Conservation (phyloP, 2,113 vertebrate species). For the Tenebrosternarchus preto region DNA sequence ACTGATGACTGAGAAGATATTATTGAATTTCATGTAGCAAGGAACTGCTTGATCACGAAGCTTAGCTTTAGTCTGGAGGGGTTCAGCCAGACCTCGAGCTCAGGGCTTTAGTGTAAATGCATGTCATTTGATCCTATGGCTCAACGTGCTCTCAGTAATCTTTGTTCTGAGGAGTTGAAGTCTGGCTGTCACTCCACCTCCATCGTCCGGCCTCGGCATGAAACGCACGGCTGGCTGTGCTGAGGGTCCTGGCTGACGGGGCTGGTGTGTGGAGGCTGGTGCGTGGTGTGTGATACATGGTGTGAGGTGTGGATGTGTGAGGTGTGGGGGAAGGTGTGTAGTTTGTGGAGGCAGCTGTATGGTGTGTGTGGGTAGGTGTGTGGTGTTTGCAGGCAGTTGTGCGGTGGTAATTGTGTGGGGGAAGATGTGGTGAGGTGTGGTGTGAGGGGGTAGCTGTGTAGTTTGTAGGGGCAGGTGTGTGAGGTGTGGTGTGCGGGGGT, state of each 20-base stretch:
- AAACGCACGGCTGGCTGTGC: background rate
- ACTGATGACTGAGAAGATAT: conserved; percentile 33
- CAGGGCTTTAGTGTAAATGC: conserved; percentile 40
- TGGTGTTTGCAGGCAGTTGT: conserved; percentile 32
- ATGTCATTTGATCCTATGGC: conserved; percentile 28
- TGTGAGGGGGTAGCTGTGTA: conserved; percentile 13
- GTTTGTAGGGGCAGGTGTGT: conserved; percentile 18
- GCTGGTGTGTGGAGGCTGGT: conserved; percentile 2
- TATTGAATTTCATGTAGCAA: conserved; percentile 16
- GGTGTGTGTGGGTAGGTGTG: conserved; percentile 19
- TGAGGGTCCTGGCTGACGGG: conserved; percentile 14
- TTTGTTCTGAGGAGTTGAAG: conserved; percentile 42
- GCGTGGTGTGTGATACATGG: too few relatives aligned
- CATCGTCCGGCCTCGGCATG: conserved; percentile 12
- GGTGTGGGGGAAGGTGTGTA: conserved; percentile 13
- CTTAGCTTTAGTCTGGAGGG: conserved; percentile 34
- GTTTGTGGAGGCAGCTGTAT: conserved; percentile 13
- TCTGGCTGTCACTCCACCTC: conserved; percentile 44
- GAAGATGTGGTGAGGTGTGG: background rate
- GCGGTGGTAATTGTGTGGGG: background rate
- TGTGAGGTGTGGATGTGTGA: background rate
- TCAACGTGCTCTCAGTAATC: conserved; percentile 12
- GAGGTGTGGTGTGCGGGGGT: too few relatives aligned
- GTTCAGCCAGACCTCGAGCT: conserved; percentile 28
- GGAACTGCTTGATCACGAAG: conserved; percentile 33